These are phyloP conservation scores for Mormoops blainvillei DNA, from an alignment of 2,113 vertebrate species.

Conservation along the genomic window DNA sequence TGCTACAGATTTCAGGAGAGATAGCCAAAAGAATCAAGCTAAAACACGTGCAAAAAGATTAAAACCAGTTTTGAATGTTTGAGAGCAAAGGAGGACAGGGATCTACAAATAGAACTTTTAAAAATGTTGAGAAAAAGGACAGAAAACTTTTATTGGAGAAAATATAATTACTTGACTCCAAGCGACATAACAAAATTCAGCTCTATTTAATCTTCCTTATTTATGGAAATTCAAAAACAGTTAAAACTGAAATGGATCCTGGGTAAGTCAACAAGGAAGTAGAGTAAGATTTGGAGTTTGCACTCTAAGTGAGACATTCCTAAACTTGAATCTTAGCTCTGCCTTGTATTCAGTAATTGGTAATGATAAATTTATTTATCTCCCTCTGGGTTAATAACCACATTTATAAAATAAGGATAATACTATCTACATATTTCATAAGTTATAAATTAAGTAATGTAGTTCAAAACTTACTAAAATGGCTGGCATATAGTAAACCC, in stretches of 20 bases:
- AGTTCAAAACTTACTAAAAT: not conserved
- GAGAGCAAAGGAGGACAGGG: slow-evolving; percentile 47
- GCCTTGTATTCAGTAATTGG: not conserved
- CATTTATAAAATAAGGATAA: not conserved
- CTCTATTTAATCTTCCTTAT: not conserved
- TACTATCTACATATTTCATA: not conserved
- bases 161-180: not conserved
- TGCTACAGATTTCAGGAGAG: slow-evolving; percentile 25
- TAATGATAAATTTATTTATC: not conserved
- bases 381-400: not conserved
- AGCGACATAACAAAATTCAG: not conserved
- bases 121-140: not conserved
- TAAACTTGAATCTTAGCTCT: not conserved
- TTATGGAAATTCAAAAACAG: not conserved
- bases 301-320: not conserved
- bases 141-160: not conserved
- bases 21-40: slow-evolving; percentile 31
- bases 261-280: not conserved
- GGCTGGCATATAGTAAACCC: not conserved
- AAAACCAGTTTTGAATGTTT: slow-evolving; percentile 47
- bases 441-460: not conserved
- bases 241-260: not conserved
- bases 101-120: slow-evolving; percentile 11
- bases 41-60: slow-evolving; percentile 55
- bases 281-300: not conserved